A percentile compares a stretch with the other conserved stretches of the same genome.
Evolutionary conservation across 1,140 invertebrate genomes (phyloP).

Genomic region (Potamilus streckersoni): DNA sequence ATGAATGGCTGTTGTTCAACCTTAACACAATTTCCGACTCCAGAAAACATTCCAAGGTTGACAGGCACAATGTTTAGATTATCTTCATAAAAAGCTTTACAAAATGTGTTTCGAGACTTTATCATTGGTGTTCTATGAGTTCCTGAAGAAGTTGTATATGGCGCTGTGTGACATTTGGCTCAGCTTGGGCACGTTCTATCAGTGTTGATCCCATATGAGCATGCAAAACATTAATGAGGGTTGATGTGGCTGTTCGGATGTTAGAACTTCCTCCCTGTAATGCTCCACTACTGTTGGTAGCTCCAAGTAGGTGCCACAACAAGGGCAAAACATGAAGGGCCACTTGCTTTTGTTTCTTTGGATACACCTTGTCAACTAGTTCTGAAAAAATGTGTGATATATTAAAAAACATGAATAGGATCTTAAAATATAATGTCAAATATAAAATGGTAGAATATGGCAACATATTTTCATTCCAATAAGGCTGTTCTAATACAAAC

Average conservation of each 20-base stretch:
- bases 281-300: constrained; percentile 55
- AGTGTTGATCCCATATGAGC: constrained; percentile 58
- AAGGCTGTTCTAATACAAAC: too few species aligned
- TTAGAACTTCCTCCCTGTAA: constrained; percentile 53
- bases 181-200: constrained; percentile 58
- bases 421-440: neutral
- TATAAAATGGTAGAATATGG: neutral
- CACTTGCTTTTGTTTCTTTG: constrained; percentile 62
- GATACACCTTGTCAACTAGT: constrained; percentile 60
- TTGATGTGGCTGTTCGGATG: constrained; percentile 54
- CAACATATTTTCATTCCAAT: too few species aligned
- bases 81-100: too few species aligned
- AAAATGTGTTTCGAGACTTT: too few species aligned
- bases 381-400: constrained; percentile 46
- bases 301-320: constrained; percentile 63
- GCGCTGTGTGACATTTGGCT: constrained; percentile 54
- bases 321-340: constrained; percentile 64
- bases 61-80: too few species aligned
- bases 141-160: constrained; percentile 59
- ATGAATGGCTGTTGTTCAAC: too few species aligned
- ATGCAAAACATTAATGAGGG: constrained; percentile 54
- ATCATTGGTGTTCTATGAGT: constrained; percentile 36
- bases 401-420: neutral
- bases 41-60: too few species aligned
- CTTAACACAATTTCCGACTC: too few species aligned